These are phyloP conservation scores for Trachelus tabidus DNA, from an alignment of 2,888 invertebrate species.

Conservation along the genomic window DNA sequence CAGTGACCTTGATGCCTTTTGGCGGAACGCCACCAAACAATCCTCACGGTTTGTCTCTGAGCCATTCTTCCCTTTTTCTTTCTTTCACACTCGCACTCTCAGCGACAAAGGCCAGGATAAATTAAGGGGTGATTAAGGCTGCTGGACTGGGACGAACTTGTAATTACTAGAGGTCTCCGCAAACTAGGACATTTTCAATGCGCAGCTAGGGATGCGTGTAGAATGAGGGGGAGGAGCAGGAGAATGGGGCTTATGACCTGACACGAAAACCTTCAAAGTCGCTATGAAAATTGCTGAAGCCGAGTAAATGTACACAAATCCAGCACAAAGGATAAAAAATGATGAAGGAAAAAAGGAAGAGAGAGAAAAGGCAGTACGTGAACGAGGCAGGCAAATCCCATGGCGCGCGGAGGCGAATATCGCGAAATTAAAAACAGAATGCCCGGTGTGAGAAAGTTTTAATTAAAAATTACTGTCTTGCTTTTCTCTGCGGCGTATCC, in stretches of 20 bases:
- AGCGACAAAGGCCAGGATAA: too few relatives aligned
- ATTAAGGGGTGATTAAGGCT: too few relatives aligned
- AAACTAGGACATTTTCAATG: too few relatives aligned
- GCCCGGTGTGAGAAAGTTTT: slow-evolving; percentile 37
- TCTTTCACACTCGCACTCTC: not conserved
- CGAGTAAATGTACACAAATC: slow-evolving; percentile 7
- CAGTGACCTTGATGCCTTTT: too few relatives aligned
- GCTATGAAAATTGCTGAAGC: not conserved
- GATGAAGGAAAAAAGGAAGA: not conserved
- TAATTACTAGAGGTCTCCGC: too few relatives aligned
- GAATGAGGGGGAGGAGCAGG: too few relatives aligned
- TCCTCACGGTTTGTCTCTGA: not conserved
- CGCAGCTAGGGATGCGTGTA: too few relatives aligned
- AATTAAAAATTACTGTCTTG: slow-evolving; percentile 40
- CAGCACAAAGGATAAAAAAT: not conserved
- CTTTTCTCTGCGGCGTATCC: not conserved
- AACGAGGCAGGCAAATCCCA: slow-evolving; percentile 12
- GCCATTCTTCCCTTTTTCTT: not conserved
- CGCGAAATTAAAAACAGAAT: slow-evolving; percentile 40
- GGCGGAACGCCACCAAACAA: too few relatives aligned
- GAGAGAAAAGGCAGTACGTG: slow-evolving; percentile 3
- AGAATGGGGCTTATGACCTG: too few relatives aligned
- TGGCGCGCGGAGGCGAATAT: slow-evolving; percentile 25
- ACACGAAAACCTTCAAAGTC: too few relatives aligned
- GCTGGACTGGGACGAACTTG: too few relatives aligned